Base-by-base conservation (phyloP, 2,888 invertebrate genomes). In the Hemithea aestivaria region DNA sequence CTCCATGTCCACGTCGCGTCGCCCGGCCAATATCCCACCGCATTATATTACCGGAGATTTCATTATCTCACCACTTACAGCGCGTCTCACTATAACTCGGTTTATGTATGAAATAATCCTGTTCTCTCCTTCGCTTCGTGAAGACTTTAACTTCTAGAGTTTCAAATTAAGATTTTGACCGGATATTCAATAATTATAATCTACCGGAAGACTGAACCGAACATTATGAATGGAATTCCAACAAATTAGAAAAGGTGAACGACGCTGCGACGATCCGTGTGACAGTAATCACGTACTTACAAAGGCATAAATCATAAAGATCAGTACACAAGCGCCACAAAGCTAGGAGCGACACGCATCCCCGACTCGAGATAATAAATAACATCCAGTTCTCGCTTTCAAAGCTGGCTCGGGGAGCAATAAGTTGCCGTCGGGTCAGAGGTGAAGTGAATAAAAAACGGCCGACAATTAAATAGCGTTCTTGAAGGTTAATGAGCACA, bases 401-500 rank as follows among this genome's bases (percentile, higher is more conserved):
- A 82, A 80, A 84, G 83, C 76, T 73, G 71, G 75, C 62, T 80
- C 80, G 83, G 75, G 77, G 75, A 81, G 84, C 79, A 80, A 87
- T 84, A 84, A 85, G 85, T 85, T 80, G 77, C 74, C 67, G 71
- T 70, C 74, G 79, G 85, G 87, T 84, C 84, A 85, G 63, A 85
- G 87, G 85, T 87, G 85, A 85, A 71, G 72, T 83, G 83, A 80
- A 85, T 87, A 85, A 87, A 87, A 87, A 87, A 87, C 85, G 82
- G 79, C 80, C 82, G 77, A 87, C 87, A 85, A 87, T 87, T 87
- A 87, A 85, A 87, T 85, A 82, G 84, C 82, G 85, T 83, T 85
- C 85, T 84, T 80, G 81, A 87, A 87, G 87, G 87, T 85, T 85
- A 87, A 87, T 87, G 85, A 87, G 85, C 74, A 84, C 81, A 82